phyloP scores from a whole-genome alignment of 2,113 vertebrate species.

The Poeciliopsis retropinna region DNA sequence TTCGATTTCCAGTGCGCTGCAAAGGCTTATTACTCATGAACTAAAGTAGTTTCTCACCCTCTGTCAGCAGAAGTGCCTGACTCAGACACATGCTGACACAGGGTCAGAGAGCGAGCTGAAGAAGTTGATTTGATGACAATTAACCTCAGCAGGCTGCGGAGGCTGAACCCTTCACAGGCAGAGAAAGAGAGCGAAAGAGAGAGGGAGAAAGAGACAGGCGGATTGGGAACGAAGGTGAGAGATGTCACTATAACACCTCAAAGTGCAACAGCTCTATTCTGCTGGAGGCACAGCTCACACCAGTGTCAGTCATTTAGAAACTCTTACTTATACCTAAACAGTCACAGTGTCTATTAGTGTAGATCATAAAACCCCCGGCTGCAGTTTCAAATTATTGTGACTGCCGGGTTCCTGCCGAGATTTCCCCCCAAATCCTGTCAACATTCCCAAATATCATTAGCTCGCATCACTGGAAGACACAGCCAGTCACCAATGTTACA shows the following conservation, averaged over 20 bases:
- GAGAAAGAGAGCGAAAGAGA: background rate
- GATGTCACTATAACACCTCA: slow-evolving; percentile 34
- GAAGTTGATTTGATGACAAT: slow-evolving; percentile 50
- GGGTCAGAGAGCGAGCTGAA: slow-evolving; percentile 30
- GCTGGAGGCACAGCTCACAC: slow-evolving; percentile 47
- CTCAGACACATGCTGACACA: slow-evolving; percentile 6
- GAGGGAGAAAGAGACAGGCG: background rate
- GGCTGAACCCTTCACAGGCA: slow-evolving; percentile 24
- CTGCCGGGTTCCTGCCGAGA: slow-evolving; percentile 17
- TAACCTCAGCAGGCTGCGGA: slow-evolving; percentile 19
- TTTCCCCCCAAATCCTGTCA: slow-evolving; percentile 40
- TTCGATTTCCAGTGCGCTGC: background rate
- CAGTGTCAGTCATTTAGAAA: slow-evolving; percentile 41
- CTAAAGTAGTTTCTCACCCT: background rate
- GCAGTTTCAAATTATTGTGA: slow-evolving; percentile 41
- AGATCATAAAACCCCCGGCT: slow-evolving; percentile 8
- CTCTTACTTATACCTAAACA: slow-evolving; percentile 4
- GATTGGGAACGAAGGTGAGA: slow-evolving; percentile 13
- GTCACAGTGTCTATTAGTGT: slow-evolving; percentile 5
- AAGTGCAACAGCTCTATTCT: slow-evolving; percentile 31
- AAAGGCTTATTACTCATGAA: background rate
- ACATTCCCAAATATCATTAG: slow-evolving; percentile 28
- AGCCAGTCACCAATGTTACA: slow-evolving; percentile 22
- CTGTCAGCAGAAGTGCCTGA: slow-evolving; percentile 18
- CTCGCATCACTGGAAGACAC: slow-evolving; percentile 29